Evolutionary conservation across 1,140 invertebrate genomes (phyloP).

Genomic region (Micrasema longulum): DNA sequence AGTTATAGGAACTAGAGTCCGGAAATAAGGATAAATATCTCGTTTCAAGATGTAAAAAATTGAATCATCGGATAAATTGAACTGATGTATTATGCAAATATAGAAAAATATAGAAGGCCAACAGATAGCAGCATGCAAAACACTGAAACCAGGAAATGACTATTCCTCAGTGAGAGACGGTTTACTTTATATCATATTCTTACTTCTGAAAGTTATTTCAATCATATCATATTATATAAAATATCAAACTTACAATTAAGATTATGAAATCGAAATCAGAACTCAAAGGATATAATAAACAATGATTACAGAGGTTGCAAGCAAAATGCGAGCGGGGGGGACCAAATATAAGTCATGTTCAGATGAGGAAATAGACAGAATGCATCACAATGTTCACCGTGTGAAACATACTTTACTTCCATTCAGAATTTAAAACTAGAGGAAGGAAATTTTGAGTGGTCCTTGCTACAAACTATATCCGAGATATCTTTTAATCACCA

Average conservation of each 20-base stretch:
- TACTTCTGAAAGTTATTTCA: slow-evolving; percentile 45
- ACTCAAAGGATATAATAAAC: slow-evolving; percentile 50
- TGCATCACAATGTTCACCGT: slow-evolving; percentile 49
- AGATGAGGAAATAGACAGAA: slow-evolving; percentile 47
- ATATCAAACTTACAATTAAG: slow-evolving; percentile 53
- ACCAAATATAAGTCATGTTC: slow-evolving; percentile 46
- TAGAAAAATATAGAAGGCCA: slow-evolving; percentile 55
- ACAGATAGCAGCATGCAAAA: slow-evolving; percentile 56
- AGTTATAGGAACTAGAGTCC: not conserved
- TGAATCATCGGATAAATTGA: slow-evolving; percentile 34
- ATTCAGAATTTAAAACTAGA: slow-evolving; percentile 34
- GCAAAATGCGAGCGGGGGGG: slow-evolving; percentile 54
- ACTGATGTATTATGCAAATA: slow-evolving; percentile 48
- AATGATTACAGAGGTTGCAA: slow-evolving; percentile 55
- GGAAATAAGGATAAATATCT: slow-evolving; percentile 19
- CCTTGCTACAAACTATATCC: slow-evolving; percentile 69
- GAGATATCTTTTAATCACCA: slow-evolving; percentile 15
- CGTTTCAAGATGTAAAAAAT: slow-evolving; percentile 31
- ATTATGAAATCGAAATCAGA: slow-evolving; percentile 52
- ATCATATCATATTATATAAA: slow-evolving; percentile 49
- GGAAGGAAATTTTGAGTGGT: slow-evolving; percentile 80
- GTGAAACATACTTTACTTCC: slow-evolving; percentile 40
- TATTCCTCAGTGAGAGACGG: slow-evolving; percentile 48
- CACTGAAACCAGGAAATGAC: slow-evolving; percentile 52
- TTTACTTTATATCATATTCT: slow-evolving; percentile 47